These are phyloP conservation scores for Cydia splendana DNA, from an alignment of 1,140 invertebrate genomes.

Conservation along the genomic window DNA sequence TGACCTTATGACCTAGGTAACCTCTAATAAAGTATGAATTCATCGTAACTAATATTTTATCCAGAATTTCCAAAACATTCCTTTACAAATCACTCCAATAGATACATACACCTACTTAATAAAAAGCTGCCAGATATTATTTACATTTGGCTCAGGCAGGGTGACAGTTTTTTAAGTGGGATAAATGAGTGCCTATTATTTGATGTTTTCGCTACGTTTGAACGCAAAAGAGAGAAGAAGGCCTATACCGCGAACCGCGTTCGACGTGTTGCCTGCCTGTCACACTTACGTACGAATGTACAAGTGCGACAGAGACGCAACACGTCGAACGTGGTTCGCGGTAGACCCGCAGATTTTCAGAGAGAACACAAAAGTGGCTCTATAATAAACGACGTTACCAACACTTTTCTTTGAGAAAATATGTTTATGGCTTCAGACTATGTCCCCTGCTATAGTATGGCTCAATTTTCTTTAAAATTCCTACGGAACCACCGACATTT, in stretches of 20 bases:
- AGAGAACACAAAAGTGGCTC: background rate
- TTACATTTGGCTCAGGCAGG: background rate
- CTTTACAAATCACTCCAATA: constrained; percentile 1
- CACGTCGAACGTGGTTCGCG: no score
- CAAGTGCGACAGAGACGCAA: no score
- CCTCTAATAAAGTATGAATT: background rate
- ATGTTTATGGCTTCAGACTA: background rate
- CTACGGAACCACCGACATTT: background rate
- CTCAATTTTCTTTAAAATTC: constrained; percentile 1
- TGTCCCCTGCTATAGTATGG: background rate
- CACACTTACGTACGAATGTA: no score
- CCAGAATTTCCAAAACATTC: background rate
- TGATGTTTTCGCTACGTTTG: background rate
- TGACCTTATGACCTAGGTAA: no score
- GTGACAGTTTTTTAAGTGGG: background rate
- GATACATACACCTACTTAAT: background rate
- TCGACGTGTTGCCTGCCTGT: no score
- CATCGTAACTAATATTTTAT: background rate
- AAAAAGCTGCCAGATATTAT: background rate
- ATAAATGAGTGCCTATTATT: constrained; percentile 8
- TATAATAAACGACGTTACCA: background rate
- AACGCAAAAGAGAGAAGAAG: background rate
- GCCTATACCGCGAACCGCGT: no score
- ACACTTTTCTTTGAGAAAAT: constrained; percentile 1
- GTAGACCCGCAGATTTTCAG: background rate